phyloP scores from a whole-genome alignment of 64 coral and sea anemone species.

The Pachyseris speciosa region DNA sequence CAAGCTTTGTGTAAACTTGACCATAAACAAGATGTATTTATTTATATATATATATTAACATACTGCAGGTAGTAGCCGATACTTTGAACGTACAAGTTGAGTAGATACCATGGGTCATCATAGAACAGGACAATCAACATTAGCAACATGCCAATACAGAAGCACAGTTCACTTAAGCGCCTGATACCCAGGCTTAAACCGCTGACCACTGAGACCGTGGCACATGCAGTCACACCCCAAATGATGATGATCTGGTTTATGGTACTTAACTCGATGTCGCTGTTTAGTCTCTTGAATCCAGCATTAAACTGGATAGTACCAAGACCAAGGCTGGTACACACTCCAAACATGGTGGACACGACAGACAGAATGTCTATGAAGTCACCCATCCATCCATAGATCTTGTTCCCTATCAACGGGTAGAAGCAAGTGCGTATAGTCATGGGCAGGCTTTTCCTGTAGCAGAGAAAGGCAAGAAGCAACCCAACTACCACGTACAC shows the following conservation, averaged over 20 bases:
- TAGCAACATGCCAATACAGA: constrained; percentile 51
- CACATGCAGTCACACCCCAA: no score
- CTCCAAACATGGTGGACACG: constrained; percentile 72
- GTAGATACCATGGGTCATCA: constrained; percentile 65
- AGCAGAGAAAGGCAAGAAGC: constrained; percentile 29
- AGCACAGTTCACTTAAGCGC: constrained; percentile 66
- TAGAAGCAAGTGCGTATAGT: constrained; percentile 66
- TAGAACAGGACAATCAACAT: constrained; percentile 69
- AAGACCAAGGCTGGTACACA: constrained; percentile 69
- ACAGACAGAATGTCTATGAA: constrained; percentile 66
- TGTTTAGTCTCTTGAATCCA: constrained; percentile 58
- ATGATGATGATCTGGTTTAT: constrained; percentile 52
- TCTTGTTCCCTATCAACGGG: constrained; percentile 50
- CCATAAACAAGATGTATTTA: no score
- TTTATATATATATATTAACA: no score
- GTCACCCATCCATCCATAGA: constrained; percentile 64
- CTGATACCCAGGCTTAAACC: constrained; percentile 61
- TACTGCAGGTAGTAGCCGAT: constrained; percentile 60
- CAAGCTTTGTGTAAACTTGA: no score
- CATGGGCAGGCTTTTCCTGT: constrained; percentile 59
- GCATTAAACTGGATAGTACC: constrained; percentile 51
- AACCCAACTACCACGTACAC: constrained; percentile 62
- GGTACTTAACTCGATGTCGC: background rate
- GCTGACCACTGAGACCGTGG: constrained; percentile 53
- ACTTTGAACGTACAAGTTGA: constrained; percentile 44